A percentile compares a stretch with the other conserved stretches of the same genome.
Conservation (phyloP, 2,113 vertebrate species). For the Plotosus lineatus region DNA sequence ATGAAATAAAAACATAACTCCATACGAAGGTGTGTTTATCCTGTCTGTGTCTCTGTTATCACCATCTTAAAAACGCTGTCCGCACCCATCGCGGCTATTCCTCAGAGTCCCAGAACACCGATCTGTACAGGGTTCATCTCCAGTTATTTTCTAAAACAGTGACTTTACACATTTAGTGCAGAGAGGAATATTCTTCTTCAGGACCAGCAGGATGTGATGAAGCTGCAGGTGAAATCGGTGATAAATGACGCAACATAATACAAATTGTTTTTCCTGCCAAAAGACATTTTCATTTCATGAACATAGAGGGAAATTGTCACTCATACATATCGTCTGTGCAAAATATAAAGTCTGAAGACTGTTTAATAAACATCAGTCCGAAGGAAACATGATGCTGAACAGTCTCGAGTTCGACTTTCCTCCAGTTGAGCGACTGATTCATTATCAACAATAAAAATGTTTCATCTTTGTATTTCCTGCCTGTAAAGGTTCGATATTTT, state of each 20-base stretch:
- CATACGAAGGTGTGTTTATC: not conserved
- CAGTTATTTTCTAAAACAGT: not conserved
- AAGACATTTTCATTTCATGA: not conserved
- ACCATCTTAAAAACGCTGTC: not conserved
- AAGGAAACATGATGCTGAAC: not conserved
- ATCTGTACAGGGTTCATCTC: not conserved
- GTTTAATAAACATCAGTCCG: not conserved
- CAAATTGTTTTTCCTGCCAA: not conserved
- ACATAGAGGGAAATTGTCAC: not conserved
- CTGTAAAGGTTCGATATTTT: too few relatives aligned
- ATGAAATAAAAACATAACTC: not conserved
- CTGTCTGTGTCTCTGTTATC: not conserved
- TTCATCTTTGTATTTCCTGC: too few relatives aligned
- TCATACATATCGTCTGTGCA: not conserved
- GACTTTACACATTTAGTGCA: not conserved
- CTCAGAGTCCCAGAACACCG: not conserved
- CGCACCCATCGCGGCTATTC: not conserved
- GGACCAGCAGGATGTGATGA: not conserved
- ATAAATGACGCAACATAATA: not conserved
- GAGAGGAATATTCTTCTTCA: not conserved
- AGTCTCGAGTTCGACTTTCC: not conserved
- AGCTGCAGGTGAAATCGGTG: not conserved
- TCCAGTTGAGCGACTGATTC: not conserved
- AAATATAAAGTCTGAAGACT: not conserved
- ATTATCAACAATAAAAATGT: too few relatives aligned